A percentile compares a stretch with the other conserved stretches of the same genome.
phyloP scores from a whole-genome alignment of 2,888 invertebrate species.

The Synergus laeviventris region DNA sequence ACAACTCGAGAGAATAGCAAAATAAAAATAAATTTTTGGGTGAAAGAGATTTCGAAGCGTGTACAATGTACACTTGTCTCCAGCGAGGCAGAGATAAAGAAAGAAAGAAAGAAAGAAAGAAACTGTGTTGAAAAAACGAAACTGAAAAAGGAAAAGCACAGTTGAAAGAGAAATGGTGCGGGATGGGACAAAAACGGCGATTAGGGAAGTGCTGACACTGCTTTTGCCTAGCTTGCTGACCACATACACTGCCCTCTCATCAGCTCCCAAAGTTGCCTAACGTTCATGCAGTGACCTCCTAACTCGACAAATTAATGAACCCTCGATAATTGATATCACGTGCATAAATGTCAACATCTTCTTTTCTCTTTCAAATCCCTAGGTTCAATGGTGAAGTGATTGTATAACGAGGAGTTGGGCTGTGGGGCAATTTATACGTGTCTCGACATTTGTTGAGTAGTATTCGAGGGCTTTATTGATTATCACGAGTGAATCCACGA shows the following conservation, averaged over 20 bases:
- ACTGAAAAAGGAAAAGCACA: not conserved
- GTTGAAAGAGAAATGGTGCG: conserved; percentile 61
- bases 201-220: conserved; percentile 68
- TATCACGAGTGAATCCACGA: conserved; percentile 24
- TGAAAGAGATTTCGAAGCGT: not conserved
- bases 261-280: not conserved
- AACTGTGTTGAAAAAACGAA: not conserved
- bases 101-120: not conserved
- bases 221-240: conserved; percentile 57
- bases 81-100: not conserved
- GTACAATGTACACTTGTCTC: not conserved
- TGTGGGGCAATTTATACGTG: conserved; percentile 22
- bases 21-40: not conserved
- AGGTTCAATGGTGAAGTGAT: conserved; percentile 1
- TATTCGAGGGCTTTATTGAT: conserved; percentile 26
- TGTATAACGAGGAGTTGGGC: not conserved
- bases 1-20: not conserved
- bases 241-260: conserved; percentile 47
- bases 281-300: not conserved
- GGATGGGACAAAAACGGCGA: conserved; percentile 70
- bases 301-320: not conserved
- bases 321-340: not conserved
- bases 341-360: not conserved
- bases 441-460: not conserved
- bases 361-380: not conserved